phyloP scores from a whole-genome alignment of 2,888 invertebrate species.

The Microchrysa polita region DNA sequence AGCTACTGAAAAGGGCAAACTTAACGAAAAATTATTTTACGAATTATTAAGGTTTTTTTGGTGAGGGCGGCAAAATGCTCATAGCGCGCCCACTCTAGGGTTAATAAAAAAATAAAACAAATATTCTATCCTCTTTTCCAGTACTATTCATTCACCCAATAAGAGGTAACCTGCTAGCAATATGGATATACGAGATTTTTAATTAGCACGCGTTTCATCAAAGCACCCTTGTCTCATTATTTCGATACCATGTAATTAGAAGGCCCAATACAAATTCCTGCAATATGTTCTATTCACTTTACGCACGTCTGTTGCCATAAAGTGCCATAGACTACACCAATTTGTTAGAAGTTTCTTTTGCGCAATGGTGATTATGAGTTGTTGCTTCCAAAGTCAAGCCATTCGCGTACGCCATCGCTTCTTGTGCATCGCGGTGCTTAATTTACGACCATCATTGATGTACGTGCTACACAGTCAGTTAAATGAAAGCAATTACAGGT shows the following conservation, averaged over 20 bases:
- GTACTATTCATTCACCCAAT: too few species aligned
- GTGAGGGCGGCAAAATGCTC: too few species aligned
- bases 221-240: background rate
- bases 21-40: too few species aligned
- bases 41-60: too few species aligned
- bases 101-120: too few species aligned
- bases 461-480: conserved; percentile 45
- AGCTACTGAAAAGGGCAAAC: too few species aligned
- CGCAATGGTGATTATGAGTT: conserved; percentile 35
- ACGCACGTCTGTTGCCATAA: conserved; percentile 21
- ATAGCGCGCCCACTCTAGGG: too few species aligned
- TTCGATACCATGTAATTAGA: conserved; percentile 21
- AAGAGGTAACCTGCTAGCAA: too few species aligned
- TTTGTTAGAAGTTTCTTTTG: conserved; percentile 38
- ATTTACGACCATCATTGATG: conserved; percentile 45
- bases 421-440: conserved; percentile 42
- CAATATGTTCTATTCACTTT: conserved; percentile 39
- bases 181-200: too few species aligned
- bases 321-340: conserved; percentile 28
- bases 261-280: conserved; percentile 12
- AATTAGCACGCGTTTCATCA: background rate
- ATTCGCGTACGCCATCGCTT: conserved; percentile 7
- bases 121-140: too few species aligned
- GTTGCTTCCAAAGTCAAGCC: conserved; percentile 26
- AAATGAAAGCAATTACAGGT: conserved; percentile 46